Base-by-base conservation (phyloP, 2,888 invertebrate species). In the Cheilosia grossa region DNA sequence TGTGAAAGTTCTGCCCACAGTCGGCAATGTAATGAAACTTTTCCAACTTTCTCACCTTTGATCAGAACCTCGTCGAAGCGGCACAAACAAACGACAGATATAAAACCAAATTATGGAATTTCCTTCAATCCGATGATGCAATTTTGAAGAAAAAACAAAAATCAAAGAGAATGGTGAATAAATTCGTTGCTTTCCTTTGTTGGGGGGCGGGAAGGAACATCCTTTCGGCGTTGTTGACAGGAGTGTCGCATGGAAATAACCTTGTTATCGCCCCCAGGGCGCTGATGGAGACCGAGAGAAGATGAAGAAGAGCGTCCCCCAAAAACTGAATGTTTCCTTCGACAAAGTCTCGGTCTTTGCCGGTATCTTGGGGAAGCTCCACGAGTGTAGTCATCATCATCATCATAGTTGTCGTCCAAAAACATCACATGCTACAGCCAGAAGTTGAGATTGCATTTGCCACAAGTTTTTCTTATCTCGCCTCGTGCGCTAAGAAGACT, bases 391-490 rank as follows among this genome's bases (percentile, higher is more conserved):
- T 74, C 79, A 83, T 80, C 83, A 83, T 79, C 83, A 79, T 83
- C 82, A 79, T 58, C 79, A 10, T 58, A 13, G 27, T 10, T 59
- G 53, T 58, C 33, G 42, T 58, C 42, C 63, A 42, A 40, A 67
- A 78, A 44, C 79, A 79, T 79, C 73, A 73, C 67, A 73, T 53
- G 73, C 73, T 73, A 63, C 63, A 74, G 49, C 79, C 51, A 58
- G 74, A 73, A 82, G 82, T 82, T 83, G 64, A 79, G 80, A 80
- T 83, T 79, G 83, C 80, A 83, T 80, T 83, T 83, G 80, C 74
- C 83, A 66, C 83, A 80, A 83, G 83, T 83, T 83, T 83, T 66
- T 56, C 74, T 80, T 80, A 83, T 83, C 83, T 82, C n/a, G 17
- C 19, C 21, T 37, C 47, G 49, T 30, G 78, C 54, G 73, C 49